phyloP scores from a whole-genome alignment of 2,113 vertebrate genomes.

The Rhizomys pruinosus region DNA sequence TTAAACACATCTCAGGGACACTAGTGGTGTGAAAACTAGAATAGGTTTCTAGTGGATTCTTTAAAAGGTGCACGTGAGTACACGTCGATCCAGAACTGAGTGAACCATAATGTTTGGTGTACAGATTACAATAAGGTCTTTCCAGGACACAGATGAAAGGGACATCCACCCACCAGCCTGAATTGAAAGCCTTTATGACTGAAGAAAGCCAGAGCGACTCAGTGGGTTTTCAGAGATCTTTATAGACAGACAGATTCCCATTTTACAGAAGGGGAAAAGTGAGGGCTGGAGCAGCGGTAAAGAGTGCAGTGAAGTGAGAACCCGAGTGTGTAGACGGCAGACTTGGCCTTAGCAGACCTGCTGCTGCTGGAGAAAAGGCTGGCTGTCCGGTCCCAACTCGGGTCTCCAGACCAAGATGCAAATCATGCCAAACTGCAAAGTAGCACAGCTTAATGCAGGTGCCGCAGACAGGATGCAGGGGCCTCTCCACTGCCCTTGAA shows the following conservation, averaged over 20 bases:
- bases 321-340: background rate
- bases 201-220: conserved; percentile 18
- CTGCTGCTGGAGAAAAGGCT: background rate
- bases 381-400: background rate
- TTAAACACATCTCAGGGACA: background rate
- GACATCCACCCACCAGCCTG: background rate
- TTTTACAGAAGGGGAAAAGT: conserved; percentile 26
- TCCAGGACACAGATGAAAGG: background rate
- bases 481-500: background rate
- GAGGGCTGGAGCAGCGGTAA: background rate
- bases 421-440: background rate
- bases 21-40: background rate
- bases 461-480: background rate
- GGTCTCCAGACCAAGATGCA: background rate
- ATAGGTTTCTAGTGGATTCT: background rate
- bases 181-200: background rate
- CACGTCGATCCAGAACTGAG: background rate
- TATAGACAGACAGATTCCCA: conserved; percentile 27
- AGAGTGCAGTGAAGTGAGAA: background rate
- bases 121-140: background rate
- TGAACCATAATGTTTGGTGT: background rate
- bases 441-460: background rate
- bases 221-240: conserved; percentile 54
- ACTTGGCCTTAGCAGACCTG: background rate
- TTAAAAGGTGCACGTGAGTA: background rate